Percentiles rank a stretch among this genome's conserved stretches.
These are phyloP conservation scores for Enteromius trimaculatus DNA, from an alignment of 2,797 vertebrate species.

Conservation along the genomic window DNA sequence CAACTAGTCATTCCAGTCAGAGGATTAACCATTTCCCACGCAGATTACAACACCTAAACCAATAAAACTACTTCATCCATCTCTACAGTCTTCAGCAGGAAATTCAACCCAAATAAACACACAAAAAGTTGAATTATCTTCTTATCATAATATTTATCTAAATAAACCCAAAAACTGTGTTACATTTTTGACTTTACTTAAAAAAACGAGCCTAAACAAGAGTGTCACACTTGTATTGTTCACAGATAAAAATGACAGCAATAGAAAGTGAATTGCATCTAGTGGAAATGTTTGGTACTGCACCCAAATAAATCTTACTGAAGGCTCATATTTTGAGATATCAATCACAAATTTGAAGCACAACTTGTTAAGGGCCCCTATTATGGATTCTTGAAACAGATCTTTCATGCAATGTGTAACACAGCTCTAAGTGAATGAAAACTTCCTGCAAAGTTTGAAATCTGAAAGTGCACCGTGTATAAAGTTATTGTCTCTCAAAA, in stretches of 20 bases:
- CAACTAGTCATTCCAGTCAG: conserved; percentile 69
- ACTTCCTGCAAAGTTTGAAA: too few species aligned
- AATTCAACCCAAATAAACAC: neutral
- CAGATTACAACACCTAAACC: neutral
- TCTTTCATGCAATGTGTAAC: too few species aligned
- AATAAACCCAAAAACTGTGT: neutral
- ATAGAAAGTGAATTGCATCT: neutral
- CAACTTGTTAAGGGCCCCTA: neutral
- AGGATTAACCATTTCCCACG: conserved; percentile 38
- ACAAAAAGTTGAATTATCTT: neutral
- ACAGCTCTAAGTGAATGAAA: too few species aligned
- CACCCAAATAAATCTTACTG: neutral
- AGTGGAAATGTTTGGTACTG: neutral
- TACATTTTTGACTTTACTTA: neutral
- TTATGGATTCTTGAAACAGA: too few species aligned
- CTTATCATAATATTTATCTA: neutral
- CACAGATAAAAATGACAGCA: neutral
- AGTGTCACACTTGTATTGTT: too few species aligned
- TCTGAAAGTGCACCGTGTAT: too few species aligned
- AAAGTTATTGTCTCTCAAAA: too few species aligned
- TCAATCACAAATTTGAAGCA: neutral
- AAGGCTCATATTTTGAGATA: neutral
- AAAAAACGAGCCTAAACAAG: too few species aligned
- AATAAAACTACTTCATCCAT: conserved; percentile 8
- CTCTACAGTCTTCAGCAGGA: neutral